phyloP scores from a whole-genome alignment of 2,113 vertebrate species.

The Microtus montanus region DNA sequence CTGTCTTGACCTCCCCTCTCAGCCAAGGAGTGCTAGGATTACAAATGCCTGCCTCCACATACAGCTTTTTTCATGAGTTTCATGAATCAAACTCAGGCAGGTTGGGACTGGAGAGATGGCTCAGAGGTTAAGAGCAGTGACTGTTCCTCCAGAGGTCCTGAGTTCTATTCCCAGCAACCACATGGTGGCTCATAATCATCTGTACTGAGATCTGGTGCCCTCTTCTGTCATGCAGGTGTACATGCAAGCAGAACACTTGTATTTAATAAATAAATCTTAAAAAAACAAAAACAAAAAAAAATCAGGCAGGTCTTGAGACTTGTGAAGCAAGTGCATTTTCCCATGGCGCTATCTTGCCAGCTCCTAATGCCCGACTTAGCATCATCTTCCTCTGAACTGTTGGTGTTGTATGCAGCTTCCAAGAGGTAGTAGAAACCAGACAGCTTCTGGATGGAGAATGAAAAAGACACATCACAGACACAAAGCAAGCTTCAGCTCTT shows the following conservation, averaged over 20 bases:
- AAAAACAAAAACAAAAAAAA: too few species aligned
- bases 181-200: too few species aligned
- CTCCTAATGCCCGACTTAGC: not conserved
- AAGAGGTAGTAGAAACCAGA: not conserved
- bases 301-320: not conserved
- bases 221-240: too few species aligned
- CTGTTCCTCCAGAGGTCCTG: too few species aligned
- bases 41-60: not conserved
- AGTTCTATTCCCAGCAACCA: too few species aligned
- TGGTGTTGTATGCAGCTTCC: not conserved
- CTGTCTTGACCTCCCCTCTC: not conserved
- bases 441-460: not conserved
- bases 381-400: not conserved
- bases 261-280: too few species aligned
- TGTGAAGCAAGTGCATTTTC: not conserved
- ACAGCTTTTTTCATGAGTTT: not conserved
- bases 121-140: too few species aligned
- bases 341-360: not conserved
- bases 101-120: too few species aligned
- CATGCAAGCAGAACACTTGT: too few species aligned
- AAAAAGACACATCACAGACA: not conserved
- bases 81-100: not conserved
- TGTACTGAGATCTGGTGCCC: too few species aligned
- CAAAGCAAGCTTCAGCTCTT: conserved; percentile 40
- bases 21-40: not conserved